phyloP scores from a whole-genome alignment of 64 coral and sea anemone species.

The Acropora yongei region DNA sequence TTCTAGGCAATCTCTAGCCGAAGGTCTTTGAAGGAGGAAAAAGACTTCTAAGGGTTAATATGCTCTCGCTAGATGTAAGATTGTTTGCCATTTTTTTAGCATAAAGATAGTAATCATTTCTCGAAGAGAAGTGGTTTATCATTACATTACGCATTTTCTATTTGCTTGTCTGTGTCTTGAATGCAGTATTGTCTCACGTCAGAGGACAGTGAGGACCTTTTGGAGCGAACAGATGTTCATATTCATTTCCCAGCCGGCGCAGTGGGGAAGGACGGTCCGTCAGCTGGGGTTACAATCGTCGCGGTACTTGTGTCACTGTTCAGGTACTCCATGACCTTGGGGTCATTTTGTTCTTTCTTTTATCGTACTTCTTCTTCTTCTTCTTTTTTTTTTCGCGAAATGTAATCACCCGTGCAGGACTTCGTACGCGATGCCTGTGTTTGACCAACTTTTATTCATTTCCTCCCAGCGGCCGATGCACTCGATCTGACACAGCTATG shows the following conservation, averaged over 20 bases:
- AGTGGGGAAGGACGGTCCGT: conserved; percentile 88
- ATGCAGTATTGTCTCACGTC: conserved; percentile 75
- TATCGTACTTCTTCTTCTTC: too few species aligned
- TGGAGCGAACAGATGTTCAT: conserved; percentile 87
- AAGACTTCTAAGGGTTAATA: too few species aligned
- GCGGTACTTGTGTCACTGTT: conserved; percentile 84
- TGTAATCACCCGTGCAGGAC: neutral
- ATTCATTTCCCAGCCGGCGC: conserved; percentile 94
- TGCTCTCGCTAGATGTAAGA: too few species aligned
- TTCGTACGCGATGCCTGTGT: neutral
- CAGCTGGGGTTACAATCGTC: conserved; percentile 86
- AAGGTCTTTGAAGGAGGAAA: too few species aligned
- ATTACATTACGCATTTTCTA: neutral
- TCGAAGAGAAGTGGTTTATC: neutral
- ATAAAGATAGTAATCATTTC: too few species aligned
- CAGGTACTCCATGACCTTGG: conserved; percentile 45
- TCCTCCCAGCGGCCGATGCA: conserved; percentile 74
- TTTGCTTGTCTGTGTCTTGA: neutral
- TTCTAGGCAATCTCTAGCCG: too few species aligned
- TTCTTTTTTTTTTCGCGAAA: too few species aligned
- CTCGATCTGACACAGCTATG: conserved; percentile 91
- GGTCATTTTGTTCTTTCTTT: neutral
- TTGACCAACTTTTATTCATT: neutral
- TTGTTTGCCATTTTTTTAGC: too few species aligned
- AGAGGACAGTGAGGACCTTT: conserved; percentile 79